Base-by-base conservation (phyloP, 2,888 invertebrate genomes). In the Tetheella fluctuosa region DNA sequence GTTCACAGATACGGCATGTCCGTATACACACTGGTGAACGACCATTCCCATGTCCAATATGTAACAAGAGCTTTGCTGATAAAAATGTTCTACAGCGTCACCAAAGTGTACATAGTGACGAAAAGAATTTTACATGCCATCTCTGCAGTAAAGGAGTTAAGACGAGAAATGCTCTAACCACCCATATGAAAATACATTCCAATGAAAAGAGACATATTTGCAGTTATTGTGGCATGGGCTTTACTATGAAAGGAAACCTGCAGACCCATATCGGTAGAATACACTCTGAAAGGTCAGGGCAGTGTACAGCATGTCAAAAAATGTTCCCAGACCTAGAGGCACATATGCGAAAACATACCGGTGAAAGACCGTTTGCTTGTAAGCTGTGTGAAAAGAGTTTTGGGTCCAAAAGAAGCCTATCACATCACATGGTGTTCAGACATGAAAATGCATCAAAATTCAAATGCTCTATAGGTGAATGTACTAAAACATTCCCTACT, bases 301-400 rank as follows among this genome's bases (percentile, higher is more conserved):
- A 90, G 5, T 95, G 95, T 70, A 80, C 77, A 0, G 73, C 94
- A 7, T 95, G 95, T 69, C 74, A 86, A 10, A 94, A 94, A 73
- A 88, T 91, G 7, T 94, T 93, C 68, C 88, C 94, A 0, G 93
- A 95, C 71, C 70, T 95, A 17, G 92, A 91, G 57, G 91, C 89
- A 1, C 95, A 95, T 67, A 94, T 94, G 94, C 81, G 93, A 0
- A 93, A 93, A 64, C 95, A 95, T 65, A 94, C 94, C 0, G 94
- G 94, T 0, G 94, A 94, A 67, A 94, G 86, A 54, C 91, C 91
- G 0, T 91, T 84, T 68, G 65, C 75, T 0, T 94, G 93, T 69
- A 81, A 81, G 28, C 62, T 86, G 17, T 93, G 93, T 67, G 80
- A 82, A 37, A 84, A 86, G 59, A 73, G 84, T 1, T 93, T 88